A percentile compares a stretch with the other conserved stretches of the same genome.
Conservation (phyloP, 1,140 invertebrate genomes). For the Pemphigus obesinymphae region DNA sequence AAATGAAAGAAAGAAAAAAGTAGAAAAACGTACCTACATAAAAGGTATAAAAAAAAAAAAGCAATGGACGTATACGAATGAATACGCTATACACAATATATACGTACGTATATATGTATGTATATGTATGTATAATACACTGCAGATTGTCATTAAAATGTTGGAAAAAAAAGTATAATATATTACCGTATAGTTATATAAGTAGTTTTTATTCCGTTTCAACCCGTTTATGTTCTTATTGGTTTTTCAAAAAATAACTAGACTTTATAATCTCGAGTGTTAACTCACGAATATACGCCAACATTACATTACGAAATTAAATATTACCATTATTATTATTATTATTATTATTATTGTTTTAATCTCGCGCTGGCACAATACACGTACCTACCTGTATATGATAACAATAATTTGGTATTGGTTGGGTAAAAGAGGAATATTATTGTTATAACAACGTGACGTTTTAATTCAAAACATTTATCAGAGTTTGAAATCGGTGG, state of each 20-base stretch:
- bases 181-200: not conserved
- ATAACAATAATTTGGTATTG: not conserved
- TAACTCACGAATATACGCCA: not conserved
- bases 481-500: not conserved
- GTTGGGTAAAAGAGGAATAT: too few relatives aligned
- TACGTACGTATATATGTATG: not conserved
- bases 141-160: not conserved
- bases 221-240: not conserved
- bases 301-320: not conserved
- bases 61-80: not conserved
- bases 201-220: not conserved
- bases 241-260: not conserved
- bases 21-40: not conserved
- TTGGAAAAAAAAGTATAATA: not conserved
- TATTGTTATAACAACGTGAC: not conserved
- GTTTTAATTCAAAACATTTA: not conserved
- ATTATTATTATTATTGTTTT: not conserved
- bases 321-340: too few relatives aligned
- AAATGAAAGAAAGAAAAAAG: not conserved
- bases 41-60: not conserved
- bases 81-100: not conserved
- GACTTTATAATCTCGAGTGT: not conserved
- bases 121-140: not conserved
- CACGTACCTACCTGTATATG: too few relatives aligned
- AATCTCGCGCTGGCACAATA: not conserved